A percentile compares a stretch with the other conserved stretches of the same genome.
phyloP scores from a whole-genome alignment of 2,888 invertebrate genomes.

The Aricia artaxerxes region DNA sequence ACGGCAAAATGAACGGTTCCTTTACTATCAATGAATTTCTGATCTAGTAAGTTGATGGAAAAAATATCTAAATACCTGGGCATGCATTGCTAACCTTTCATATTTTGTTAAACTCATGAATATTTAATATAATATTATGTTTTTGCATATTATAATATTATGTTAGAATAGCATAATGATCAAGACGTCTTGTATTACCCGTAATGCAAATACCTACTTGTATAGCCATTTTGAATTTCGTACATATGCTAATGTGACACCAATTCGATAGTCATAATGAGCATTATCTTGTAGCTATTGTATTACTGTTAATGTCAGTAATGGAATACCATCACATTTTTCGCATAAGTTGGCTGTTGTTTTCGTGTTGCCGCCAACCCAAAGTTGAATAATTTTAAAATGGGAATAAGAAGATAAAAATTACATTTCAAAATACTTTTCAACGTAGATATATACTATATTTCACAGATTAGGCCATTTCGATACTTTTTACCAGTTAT shows the following conservation, averaged over 20 bases:
- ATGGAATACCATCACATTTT: not conserved
- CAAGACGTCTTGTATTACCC: not conserved
- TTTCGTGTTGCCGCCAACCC: not conserved
- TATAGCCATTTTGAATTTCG: constrained; percentile 17
- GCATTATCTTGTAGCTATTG: not conserved
- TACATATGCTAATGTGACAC: constrained; percentile 16
- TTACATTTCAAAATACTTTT: too few species aligned
- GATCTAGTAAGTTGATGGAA: too few species aligned
- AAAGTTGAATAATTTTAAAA: not conserved
- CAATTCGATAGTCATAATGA: constrained; percentile 4
- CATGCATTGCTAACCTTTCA: not conserved
- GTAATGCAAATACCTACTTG: constrained; percentile 6
- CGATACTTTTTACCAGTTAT: too few species aligned
- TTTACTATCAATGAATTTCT: too few species aligned
- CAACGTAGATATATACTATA: too few species aligned
- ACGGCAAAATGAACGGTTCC: too few species aligned
- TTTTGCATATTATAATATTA: not conserved
- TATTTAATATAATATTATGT: not conserved
- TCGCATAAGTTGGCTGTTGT: not conserved
- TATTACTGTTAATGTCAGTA: not conserved
- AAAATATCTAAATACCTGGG: too few species aligned
- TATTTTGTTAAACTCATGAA: not conserved
- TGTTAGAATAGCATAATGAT: not conserved
- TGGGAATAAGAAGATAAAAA: not conserved
- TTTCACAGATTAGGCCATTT: too few species aligned